Conservation (phyloP, 2,888 invertebrate species). For the Troides oblongomaculatus region DNA sequence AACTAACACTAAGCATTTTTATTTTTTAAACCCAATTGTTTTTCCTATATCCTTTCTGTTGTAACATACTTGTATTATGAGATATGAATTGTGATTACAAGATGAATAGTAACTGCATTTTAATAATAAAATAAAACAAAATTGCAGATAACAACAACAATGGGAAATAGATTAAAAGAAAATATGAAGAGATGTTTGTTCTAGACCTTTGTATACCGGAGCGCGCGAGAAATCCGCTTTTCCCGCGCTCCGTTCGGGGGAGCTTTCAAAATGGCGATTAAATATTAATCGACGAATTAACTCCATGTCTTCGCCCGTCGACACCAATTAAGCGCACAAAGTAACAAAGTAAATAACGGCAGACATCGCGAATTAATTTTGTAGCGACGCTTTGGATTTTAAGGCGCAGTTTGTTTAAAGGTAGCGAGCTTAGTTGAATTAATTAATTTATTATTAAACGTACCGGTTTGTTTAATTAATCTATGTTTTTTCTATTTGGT, state of each 20-base stretch:
- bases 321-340: slow-evolving; percentile 78
- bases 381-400: slow-evolving; percentile 53
- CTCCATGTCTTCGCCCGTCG: slow-evolving; percentile 67
- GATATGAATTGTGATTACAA: neutral
- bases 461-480: slow-evolving; percentile 17
- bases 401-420: slow-evolving; percentile 66
- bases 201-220: slow-evolving; percentile 19
- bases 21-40: too few species aligned
- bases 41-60: too few species aligned
- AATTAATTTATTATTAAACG: slow-evolving; percentile 21
- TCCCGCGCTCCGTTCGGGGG: slow-evolving; percentile 28
- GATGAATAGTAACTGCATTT: neutral
- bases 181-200: slow-evolving; percentile 24
- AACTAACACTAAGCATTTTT: too few species aligned
- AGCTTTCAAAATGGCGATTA: slow-evolving; percentile 55
- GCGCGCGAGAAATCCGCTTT: slow-evolving; percentile 24
- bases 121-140: neutral
- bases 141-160: neutral
- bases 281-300: slow-evolving; percentile 78
- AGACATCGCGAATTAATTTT: slow-evolving; percentile 68
- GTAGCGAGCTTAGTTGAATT: slow-evolving; percentile 36
- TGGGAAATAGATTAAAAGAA: slow-evolving; percentile 12
- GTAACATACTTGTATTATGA: neutral
- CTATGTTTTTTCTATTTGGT: neutral
- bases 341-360: slow-evolving; percentile 74